A percentile compares a stretch with the other conserved stretches of the same genome.
phyloP scores from a whole-genome alignment of 2,113 vertebrate species.

The Mastomys coucha region DNA sequence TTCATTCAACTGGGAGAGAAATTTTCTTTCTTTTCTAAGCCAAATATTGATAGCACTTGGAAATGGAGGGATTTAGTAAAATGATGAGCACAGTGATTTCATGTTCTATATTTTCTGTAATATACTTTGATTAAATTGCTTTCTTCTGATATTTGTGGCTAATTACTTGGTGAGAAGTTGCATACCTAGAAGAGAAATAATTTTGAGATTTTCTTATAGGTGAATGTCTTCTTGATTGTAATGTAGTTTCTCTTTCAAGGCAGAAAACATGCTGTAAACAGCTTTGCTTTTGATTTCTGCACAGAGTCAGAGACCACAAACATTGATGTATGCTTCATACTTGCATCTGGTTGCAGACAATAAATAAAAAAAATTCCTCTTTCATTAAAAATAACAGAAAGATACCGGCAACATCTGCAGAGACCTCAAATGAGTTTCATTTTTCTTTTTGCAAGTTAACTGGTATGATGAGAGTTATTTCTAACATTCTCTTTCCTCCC shows the following conservation, averaged over 20 bases:
- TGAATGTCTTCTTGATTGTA: background rate
- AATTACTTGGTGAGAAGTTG: background rate
- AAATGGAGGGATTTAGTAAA: background rate
- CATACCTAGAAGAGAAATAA: background rate
- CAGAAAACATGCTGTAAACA: background rate
- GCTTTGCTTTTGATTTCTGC: background rate
- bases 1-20: background rate
- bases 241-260: background rate
- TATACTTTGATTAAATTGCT: background rate
- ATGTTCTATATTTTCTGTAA: constrained; percentile 4
- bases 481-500: background rate
- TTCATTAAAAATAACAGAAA: background rate
- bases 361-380: background rate
- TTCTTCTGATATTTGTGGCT: background rate
- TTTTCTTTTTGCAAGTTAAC: background rate
- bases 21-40: background rate
- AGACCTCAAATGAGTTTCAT: background rate
- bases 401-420: background rate
- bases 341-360: background rate
- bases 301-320: background rate
- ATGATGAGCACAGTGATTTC: background rate
- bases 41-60: background rate
- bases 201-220: background rate
- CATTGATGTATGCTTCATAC: background rate
- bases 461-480: background rate